These are phyloP conservation scores for Trachelus tabidus DNA, from an alignment of 2,888 invertebrate species.

Conservation along the genomic window DNA sequence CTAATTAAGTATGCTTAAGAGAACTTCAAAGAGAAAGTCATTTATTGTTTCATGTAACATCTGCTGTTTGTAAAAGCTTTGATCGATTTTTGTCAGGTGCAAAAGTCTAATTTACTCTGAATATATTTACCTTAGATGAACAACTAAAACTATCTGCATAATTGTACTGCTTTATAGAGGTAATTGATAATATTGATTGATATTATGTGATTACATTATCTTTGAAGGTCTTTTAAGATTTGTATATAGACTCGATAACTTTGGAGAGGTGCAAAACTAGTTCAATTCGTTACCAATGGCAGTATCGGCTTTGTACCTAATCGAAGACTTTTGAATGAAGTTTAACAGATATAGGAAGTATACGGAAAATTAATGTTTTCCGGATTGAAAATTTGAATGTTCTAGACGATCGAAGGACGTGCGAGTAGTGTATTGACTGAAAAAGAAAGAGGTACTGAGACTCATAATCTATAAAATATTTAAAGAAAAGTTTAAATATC, in stretches of 20 bases:
- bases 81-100: neutral
- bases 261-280: constrained; percentile 53
- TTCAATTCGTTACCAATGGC: constrained; percentile 58
- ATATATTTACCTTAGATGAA: neutral
- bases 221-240: constrained; percentile 39
- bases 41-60: neutral
- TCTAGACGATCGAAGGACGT: neutral
- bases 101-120: neutral
- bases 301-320: constrained; percentile 42
- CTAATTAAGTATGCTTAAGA: neutral
- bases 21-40: neutral
- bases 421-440: neutral
- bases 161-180: neutral
- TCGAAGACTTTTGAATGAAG: constrained; percentile 1
- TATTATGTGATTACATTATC: constrained; percentile 11
- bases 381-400: neutral
- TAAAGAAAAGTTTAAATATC: neutral
- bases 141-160: neutral
- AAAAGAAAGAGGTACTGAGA: neutral
- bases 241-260: constrained; percentile 49
- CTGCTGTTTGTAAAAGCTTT: neutral
- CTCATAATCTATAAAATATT: neutral
- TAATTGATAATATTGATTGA: neutral
- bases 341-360: neutral
- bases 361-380: neutral